Conservation (phyloP, 1,140 invertebrate genomes). For the Ephestia elutella region DNA sequence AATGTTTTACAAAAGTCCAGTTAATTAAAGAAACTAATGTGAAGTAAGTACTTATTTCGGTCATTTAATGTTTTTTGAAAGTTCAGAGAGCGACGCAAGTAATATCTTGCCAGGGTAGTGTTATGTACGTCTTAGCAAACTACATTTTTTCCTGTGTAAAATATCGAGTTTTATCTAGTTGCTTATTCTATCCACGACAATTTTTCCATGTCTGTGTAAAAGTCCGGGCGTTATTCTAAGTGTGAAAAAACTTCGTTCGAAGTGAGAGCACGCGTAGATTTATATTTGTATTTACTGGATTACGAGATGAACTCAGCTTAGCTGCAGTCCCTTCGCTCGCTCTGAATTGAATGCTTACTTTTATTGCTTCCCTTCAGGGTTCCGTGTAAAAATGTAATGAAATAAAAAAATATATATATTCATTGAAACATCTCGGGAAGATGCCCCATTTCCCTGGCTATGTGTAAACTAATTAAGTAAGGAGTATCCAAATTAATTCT, state of each 20-base stretch:
- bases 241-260: slow-evolving; percentile 16
- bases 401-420: too few species aligned
- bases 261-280: slow-evolving; percentile 21
- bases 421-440: too few species aligned
- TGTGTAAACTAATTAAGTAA: too few species aligned
- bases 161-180: slow-evolving; percentile 15
- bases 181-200: slow-evolving; percentile 18
- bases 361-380: slow-evolving; percentile 22
- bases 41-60: too few species aligned
- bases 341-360: slow-evolving; percentile 34
- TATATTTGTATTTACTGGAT: slow-evolving; percentile 29
- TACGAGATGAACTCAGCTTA: slow-evolving; percentile 23
- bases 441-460: too few species aligned
- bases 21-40: too few species aligned
- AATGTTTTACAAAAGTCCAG: too few species aligned
- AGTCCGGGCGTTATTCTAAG: slow-evolving; percentile 13
- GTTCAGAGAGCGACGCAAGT: too few species aligned
- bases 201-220: slow-evolving; percentile 20
- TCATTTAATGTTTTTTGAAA: too few species aligned
- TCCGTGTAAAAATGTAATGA: not conserved
- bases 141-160: slow-evolving; percentile 8
- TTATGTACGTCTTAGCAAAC: not conserved
- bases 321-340: slow-evolving; percentile 19
- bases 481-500: too few species aligned
- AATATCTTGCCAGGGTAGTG: too few species aligned